Percentiles rank a stretch among this genome's conserved stretches.
These are phyloP conservation scores for Crocodylus rhombifer DNA, from an alignment of 2,797 vertebrate genomes.

Conservation along the genomic window DNA sequence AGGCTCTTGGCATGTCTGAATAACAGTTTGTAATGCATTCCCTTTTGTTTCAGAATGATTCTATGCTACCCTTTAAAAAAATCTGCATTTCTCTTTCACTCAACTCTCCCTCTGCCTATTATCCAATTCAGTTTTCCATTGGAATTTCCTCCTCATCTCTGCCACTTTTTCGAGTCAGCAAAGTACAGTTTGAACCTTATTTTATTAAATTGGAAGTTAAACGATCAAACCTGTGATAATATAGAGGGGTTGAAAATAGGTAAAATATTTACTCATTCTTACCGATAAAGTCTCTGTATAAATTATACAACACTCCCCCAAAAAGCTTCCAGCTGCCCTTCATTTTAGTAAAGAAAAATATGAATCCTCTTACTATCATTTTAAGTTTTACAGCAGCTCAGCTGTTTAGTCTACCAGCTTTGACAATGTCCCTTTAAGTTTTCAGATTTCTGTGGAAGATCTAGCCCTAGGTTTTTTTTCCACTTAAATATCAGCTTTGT, in stretches of 20 bases:
- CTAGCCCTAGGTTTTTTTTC: slow-evolving; percentile 50
- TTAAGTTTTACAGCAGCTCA: slow-evolving; percentile 44
- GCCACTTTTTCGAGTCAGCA: background rate
- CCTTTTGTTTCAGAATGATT: slow-evolving; percentile 71
- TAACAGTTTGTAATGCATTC: slow-evolving; percentile 54
- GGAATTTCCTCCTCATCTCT: background rate
- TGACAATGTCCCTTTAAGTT: slow-evolving; percentile 67
- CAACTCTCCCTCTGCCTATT: slow-evolving; percentile 42
- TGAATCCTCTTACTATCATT: background rate
- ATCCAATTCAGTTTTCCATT: slow-evolving; percentile 15
- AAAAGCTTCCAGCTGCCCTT: slow-evolving; percentile 44
- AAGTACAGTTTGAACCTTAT: background rate
- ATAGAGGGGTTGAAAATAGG: background rate
- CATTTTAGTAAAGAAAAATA: slow-evolving; percentile 35
- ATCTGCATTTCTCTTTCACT: slow-evolving; percentile 48
- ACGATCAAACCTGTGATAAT: slow-evolving; percentile 35
- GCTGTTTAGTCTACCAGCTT: slow-evolving; percentile 59
- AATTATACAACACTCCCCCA: background rate
- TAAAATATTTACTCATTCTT: slow-evolving; percentile 24
- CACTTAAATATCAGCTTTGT: slow-evolving; percentile 66
- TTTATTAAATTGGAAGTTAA: slow-evolving; percentile 50
- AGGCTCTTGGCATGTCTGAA: slow-evolving; percentile 45
- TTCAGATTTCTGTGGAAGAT: slow-evolving; percentile 45
- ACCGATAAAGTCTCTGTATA: slow-evolving; percentile 34
- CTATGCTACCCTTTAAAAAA: slow-evolving; percentile 54